Base-by-base conservation (phyloP, 2,797 vertebrate species). In the Amazona finschi region DNA sequence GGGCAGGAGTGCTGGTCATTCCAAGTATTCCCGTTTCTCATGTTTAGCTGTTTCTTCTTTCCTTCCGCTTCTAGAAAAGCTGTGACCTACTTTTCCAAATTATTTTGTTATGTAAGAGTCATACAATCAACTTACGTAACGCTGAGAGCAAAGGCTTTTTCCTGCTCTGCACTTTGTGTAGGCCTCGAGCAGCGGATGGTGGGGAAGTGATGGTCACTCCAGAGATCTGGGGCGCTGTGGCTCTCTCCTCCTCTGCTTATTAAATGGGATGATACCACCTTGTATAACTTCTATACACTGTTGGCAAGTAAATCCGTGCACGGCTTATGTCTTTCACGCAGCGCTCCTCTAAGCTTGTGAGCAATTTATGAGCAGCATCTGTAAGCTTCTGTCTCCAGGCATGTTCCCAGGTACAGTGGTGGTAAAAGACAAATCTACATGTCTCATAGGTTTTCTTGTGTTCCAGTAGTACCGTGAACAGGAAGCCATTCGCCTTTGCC, bases 401-500 rank as follows among this genome's bases (percentile, higher is more conserved):
- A 58, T 44, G 60, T 81, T 88, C 72, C 22, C 41, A 41, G 70
- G 73, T 78, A 39, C 49, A 49, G 58, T 72, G 83, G 70, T 90
- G 84, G 84, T 81, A 86, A 87, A 94, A 91, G 94, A 96, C 38
- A 78, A 55, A 90, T 96, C 80, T 97, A 55, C 96, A 96, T 65
- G 96, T 95, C 96, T 95, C 88, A 94, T 90, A 91, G 94, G 95
- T 97, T 97, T 96, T 98, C 98, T 98, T 98, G 98, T 98, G 98
- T 98, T 98, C 97, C 95, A 95, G 97, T 98, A 99, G 99, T 99
- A 99, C 98, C 98, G 99, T 97, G 99, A 99, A 98, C 99, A 99
- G 98, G 99, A 99, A 98, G 99, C 99, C 96, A 99, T 99, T 98
- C 99, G 99, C 82, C 98, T 99, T 95, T 99, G 99, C 97, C 98